Evolutionary conservation across 2,797 vertebrate species (phyloP), one percentile per base, ranked within the genome.

Genomic region (Telmatherina bonti): DNA sequence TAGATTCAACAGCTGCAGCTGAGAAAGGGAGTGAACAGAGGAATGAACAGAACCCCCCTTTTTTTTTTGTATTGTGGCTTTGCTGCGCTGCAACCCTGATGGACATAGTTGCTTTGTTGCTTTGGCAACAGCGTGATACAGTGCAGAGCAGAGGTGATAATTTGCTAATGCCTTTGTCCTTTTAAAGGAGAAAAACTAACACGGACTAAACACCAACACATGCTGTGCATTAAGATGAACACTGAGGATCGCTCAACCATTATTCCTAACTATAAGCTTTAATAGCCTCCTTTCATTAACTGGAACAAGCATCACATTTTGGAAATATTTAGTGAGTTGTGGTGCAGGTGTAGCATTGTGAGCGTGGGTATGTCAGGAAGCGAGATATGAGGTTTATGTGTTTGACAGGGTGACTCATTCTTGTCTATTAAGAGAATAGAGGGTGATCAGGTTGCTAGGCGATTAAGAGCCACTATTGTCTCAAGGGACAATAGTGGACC

Each of bases 401-500:
- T 85, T 68, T 72, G 60, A 69, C 70, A 76, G 84, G 67, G 84
- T 90, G 91, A 91, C 67, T 91, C 92, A 92, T 85, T 81, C 77
- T 85, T 83, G 84, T 88, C 78, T 88, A 86, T 89, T 85, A 91
- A 88, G 84, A 92, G 87, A 93, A 91, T 83, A 83, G 83, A 87
- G 85, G 85, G 82, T 89, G 92, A 93, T 93, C 90, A 89, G 87
- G 93, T 94, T 94, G 93, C 93, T 93, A 91, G 89, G 92, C 88
- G 80, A 92, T 93, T 84, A 90, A 93, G 87, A 93, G 87, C 83
- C 80, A 80, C 88, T 90, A 88, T 93, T 94, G 91, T 93, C 91
- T 79, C 41, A 26, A 56, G 72, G 87, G 91, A 94, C 90, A 92
- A 92, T 84, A 66, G 86, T 85, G 83, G 83, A 79, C 61, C 81